Percentiles rank a stretch among this genome's conserved stretches.
phyloP scores from a whole-genome alignment of 92 coral and sea anemone species.

The Diadumene lineata region DNA sequence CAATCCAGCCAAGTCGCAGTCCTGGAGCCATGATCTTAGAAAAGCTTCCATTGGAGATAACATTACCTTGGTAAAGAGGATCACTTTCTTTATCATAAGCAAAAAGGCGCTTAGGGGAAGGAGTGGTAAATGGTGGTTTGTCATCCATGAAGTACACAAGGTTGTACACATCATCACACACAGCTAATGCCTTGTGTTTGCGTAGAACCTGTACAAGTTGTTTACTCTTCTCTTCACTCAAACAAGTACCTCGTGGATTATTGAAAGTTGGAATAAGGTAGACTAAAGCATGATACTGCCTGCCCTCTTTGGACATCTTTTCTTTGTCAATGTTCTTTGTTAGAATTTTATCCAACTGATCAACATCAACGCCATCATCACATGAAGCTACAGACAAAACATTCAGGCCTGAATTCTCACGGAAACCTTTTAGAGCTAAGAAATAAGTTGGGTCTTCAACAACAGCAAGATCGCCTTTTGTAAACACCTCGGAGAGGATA shows the following conservation, averaged over 20 bases:
- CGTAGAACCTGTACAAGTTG: slow-evolving; percentile 74
- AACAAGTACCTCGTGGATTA: slow-evolving; percentile 75
- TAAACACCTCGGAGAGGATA: slow-evolving; percentile 41
- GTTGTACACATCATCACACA: slow-evolving; percentile 92
- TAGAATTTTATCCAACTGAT: slow-evolving; percentile 71
- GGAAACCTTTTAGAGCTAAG: slow-evolving; percentile 50
- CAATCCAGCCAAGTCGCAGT: slow-evolving; percentile 92
- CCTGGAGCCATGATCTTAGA: slow-evolving; percentile 91
- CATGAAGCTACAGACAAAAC: slow-evolving; percentile 72
- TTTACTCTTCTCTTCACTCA: slow-evolving; percentile 63
- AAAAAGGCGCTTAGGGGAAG: slow-evolving; percentile 61
- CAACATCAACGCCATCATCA: slow-evolving; percentile 72
- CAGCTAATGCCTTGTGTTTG: slow-evolving; percentile 73
- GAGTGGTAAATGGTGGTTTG: slow-evolving; percentile 37
- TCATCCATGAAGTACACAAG: slow-evolving; percentile 19
- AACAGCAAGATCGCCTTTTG: slow-evolving; percentile 71
- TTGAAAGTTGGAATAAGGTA: slow-evolving; percentile 87
- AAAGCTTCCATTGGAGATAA: slow-evolving; percentile 87
- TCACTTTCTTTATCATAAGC: slow-evolving; percentile 78
- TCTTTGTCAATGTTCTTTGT: slow-evolving; percentile 47
- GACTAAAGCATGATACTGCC: slow-evolving; percentile 72
- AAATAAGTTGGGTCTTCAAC: slow-evolving; percentile 95
- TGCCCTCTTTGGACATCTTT: slow-evolving; percentile 38
- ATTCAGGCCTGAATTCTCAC: slow-evolving; percentile 62
- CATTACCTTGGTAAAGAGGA: slow-evolving; percentile 86